Evolutionary conservation across 1,140 invertebrate species (phyloP).

Genomic region (Leguminivora glycinivorella): DNA sequence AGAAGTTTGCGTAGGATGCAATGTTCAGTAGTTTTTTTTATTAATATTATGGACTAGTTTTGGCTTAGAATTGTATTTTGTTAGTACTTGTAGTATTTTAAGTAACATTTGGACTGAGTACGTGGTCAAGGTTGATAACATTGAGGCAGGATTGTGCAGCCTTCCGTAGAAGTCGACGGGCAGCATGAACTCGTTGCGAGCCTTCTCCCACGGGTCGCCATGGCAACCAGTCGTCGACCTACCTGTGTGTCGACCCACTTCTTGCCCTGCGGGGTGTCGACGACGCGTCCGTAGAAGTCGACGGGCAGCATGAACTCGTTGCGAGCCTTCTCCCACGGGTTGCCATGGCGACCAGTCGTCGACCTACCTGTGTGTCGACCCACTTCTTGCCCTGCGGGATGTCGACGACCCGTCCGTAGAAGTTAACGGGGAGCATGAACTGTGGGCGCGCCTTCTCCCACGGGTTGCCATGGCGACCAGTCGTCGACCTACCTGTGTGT

Average conservation of each 20-base stretch:
- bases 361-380: slow-evolving; percentile 93
- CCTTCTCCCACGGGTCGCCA: slow-evolving; percentile 99
- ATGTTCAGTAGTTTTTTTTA: neutral
- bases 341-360: slow-evolving; percentile 97
- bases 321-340: slow-evolving; percentile 98
- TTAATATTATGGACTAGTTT: neutral
- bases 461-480: slow-evolving; percentile 91
- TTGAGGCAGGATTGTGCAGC: neutral
- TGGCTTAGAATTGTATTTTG: no score
- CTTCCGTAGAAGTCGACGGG: slow-evolving; percentile 98
- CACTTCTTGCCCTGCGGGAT: slow-evolving; percentile 93
- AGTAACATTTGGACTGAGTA: neutral
- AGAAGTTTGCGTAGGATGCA: neutral
- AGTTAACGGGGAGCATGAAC: slow-evolving; percentile 97
- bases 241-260: slow-evolving; percentile 98
- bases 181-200: slow-evolving; percentile 96
- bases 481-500: slow-evolving; percentile 87
- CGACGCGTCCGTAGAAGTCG: slow-evolving; percentile 96
- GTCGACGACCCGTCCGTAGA: slow-evolving; percentile 94
- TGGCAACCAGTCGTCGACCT: slow-evolving; percentile 76
- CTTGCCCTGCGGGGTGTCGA: slow-evolving; percentile 90
- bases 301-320: slow-evolving; percentile 98
- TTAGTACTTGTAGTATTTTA: no score
- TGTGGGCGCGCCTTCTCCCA: slow-evolving; percentile 99
- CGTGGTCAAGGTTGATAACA: neutral